A percentile compares a stretch with the other conserved stretches of the same genome.
Evolutionary conservation across 1,140 invertebrate genomes (phyloP).

Genomic region (Magallana ariakensis): DNA sequence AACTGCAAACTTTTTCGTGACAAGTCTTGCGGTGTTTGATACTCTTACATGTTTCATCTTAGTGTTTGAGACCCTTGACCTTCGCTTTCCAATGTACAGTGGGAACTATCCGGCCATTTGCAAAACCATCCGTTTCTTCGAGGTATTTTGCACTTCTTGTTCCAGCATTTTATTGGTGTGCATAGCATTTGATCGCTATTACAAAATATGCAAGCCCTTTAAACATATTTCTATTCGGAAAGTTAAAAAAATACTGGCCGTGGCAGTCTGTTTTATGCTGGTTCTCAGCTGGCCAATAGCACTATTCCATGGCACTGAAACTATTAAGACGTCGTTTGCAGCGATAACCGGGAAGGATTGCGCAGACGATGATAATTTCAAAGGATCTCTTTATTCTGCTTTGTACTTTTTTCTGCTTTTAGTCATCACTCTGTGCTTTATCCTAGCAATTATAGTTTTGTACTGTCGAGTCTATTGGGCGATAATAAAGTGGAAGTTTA

Average conservation of each 20-base stretch:
- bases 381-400: neutral
- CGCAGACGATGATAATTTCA: slow-evolving; percentile 13
- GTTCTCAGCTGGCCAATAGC: slow-evolving; percentile 30
- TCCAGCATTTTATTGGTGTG: slow-evolving; percentile 46
- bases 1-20: neutral
- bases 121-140: slow-evolving; percentile 45
- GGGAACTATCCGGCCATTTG: slow-evolving; percentile 46
- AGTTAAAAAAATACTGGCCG: slow-evolving; percentile 34
- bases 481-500: slow-evolving; percentile 13
- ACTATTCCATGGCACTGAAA: slow-evolving; percentile 47
- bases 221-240: slow-evolving; percentile 46
- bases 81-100: slow-evolving; percentile 20
- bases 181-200: slow-evolving; percentile 56
- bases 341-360: slow-evolving; percentile 8
- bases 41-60: neutral
- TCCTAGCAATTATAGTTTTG: neutral
- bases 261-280: neutral
- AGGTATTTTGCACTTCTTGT: slow-evolving; percentile 14
- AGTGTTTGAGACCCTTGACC: neutral
- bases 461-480: neutral
- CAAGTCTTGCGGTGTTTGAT: neutral
- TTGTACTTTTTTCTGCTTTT: slow-evolving; percentile 28
- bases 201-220: slow-evolving; percentile 54
- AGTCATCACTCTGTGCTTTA: neutral
- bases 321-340: neutral